Base-by-base conservation (phyloP, 2,113 vertebrate genomes). In the Chaetorhynchus papuensis region DNA sequence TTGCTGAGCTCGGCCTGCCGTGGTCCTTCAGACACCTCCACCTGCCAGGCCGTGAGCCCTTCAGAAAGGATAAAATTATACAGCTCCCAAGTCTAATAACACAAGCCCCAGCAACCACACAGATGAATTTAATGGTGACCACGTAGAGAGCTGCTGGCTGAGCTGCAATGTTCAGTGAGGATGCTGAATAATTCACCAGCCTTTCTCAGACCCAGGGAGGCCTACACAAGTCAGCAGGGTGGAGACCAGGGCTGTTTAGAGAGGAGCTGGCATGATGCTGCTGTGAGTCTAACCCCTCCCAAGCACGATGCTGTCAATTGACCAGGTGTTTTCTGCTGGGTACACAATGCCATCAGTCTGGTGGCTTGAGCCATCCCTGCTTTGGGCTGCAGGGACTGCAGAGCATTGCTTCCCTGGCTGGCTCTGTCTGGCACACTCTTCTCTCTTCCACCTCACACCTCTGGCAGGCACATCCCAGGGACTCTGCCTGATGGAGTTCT, bases 291-390 rank as follows among this genome's bases (percentile, higher is more conserved):
- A 5, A 35, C 44, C n/a, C 19, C 16, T 41, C 22, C 33, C 37
- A 45, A 12, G 30, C 37, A 57, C 1, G 26, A 11, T 1, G 1
- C 15, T 60, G 66, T 10, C 35, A n/a, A 21, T 0, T 2, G 33
- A 16, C 16, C 75, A 50, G 23, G 44, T 2, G 1, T 53, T 89
- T 63, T 63, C 72, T 66, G 26, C 64, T n/a, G 69, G 45, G 30
- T 59, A 27, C 0, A 0, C 1, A 14, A 30, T 50, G 26, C 7
- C 33, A 59, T 18, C 50, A 57, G 26, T 17, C n/a, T 63, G n/a
- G 22, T 19, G 47, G 30, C 57, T 39, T 6, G 2, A 60, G 49
- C 53, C 41, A 52, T 20, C 22, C 33, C 54, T 68, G 54, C 50
- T 87, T 70, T 2, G 3, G 72, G 56, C 31, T 89, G 22, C 26